These are phyloP conservation scores for Artemia sinica DNA, from an alignment of 2,888 invertebrate genomes.

Conservation along the genomic window DNA sequence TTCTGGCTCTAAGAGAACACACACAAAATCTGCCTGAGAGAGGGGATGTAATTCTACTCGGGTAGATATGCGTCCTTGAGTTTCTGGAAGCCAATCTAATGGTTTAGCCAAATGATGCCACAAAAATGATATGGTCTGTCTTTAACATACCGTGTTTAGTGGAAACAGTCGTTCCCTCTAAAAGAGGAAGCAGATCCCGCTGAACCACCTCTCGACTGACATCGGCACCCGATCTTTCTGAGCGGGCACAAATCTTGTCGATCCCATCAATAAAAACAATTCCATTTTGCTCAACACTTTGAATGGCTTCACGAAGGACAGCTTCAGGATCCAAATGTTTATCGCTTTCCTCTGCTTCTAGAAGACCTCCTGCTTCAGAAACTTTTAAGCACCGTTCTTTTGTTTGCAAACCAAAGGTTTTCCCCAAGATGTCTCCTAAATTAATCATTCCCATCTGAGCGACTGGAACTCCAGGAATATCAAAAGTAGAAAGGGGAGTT, in stretches of 20 bases:
- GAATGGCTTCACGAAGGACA: neutral
- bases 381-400: neutral
- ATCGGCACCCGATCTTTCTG: slow-evolving; percentile 10
- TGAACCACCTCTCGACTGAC: slow-evolving; percentile 9
- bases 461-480: neutral
- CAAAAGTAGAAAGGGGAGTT: no score
- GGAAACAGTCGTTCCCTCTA: slow-evolving; percentile 21
- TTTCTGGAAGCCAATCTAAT: slow-evolving; percentile 18
- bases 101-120: slow-evolving; percentile 22
- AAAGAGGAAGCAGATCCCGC: slow-evolving; percentile 21
- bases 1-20: slow-evolving; percentile 22
- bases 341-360: neutral
- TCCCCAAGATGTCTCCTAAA: neutral
- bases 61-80: slow-evolving; percentile 22
- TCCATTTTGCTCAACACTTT: slow-evolving; percentile 16
- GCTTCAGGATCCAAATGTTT: neutral
- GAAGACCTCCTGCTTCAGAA: neutral
- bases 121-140: slow-evolving; percentile 22
- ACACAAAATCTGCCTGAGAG: slow-evolving; percentile 16
- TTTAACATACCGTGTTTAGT: slow-evolving; percentile 22
- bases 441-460: neutral
- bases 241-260: slow-evolving; percentile 19
- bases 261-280: slow-evolving; percentile 23
- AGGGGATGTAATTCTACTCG: slow-evolving; percentile 20
- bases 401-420: neutral